Evolutionary conservation across 2,113 vertebrate species (phyloP).

Genomic region (Tetraodon nigroviridis): DNA sequence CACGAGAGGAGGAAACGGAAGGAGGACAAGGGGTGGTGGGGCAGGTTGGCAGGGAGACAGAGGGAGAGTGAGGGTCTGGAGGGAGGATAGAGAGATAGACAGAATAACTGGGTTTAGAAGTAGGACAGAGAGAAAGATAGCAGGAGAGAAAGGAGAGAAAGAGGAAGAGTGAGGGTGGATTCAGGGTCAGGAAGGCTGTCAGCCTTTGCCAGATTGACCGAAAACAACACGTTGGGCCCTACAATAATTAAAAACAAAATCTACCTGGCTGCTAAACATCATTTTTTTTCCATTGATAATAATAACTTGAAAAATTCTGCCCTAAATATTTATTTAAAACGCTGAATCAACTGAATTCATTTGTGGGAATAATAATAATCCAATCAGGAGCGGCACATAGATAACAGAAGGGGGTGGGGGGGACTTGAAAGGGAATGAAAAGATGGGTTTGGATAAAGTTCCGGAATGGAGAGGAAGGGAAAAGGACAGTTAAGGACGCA

Average conservation of each 20-base stretch:
- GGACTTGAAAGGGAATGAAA: constrained; percentile 28
- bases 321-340: constrained; percentile 49
- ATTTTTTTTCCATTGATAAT: constrained; percentile 52
- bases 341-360: constrained; percentile 49
- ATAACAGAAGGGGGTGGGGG: neutral
- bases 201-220: constrained; percentile 38
- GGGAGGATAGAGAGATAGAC: constrained; percentile 53
- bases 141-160: constrained; percentile 34
- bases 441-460: constrained; percentile 35
- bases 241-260: constrained; percentile 47
- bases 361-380: constrained; percentile 48
- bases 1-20: constrained; percentile 28
- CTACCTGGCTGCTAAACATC: constrained; percentile 40
- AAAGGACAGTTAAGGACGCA: constrained; percentile 39
- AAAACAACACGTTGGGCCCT: constrained; percentile 49
- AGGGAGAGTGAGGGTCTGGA: constrained; percentile 49
- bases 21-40: constrained; percentile 36
- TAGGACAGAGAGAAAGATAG: constrained; percentile 60
- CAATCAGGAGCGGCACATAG: constrained; percentile 39
- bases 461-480: constrained; percentile 1
- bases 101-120: constrained; percentile 66
- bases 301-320: constrained; percentile 42
- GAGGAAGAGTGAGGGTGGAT: neutral
- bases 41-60: constrained; percentile 49
- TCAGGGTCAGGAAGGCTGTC: neutral